Percentiles rank a stretch among this genome's conserved stretches.
Conservation (phyloP, 2,113 vertebrate species). For the Plecotus auritus region DNA sequence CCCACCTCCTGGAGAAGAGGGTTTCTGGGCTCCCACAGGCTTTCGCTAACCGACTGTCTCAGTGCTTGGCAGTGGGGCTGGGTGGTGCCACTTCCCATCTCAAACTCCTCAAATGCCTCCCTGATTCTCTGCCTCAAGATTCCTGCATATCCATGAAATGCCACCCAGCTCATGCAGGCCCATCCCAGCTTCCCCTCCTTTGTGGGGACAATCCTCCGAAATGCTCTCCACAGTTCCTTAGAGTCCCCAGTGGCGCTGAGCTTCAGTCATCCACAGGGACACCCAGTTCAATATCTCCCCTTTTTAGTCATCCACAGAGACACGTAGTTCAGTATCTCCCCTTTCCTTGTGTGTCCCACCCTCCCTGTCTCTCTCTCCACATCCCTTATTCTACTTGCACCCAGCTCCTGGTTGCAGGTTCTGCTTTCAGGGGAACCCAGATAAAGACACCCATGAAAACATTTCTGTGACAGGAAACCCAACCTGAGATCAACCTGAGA, state of each 20-base stretch:
- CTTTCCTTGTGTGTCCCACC: background rate
- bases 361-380: background rate
- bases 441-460: background rate
- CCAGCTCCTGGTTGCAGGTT: background rate
- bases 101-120: background rate
- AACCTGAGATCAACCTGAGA: background rate
- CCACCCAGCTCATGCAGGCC: background rate
- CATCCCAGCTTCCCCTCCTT: background rate
- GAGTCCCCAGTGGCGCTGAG: background rate
- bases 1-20: background rate
- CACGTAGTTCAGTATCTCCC: background rate
- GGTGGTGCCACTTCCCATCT: background rate
- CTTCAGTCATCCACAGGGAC: background rate
- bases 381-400: background rate
- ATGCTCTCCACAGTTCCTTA: background rate
- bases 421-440: background rate
- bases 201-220: background rate
- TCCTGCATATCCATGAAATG: background rate
- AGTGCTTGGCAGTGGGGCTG: background rate
- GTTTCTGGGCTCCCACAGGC: background rate
- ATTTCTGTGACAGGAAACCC: background rate
- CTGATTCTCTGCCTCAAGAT: background rate
- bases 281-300: background rate
- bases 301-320: background rate
- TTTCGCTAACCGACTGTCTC: fast-evolving